Conservation (phyloP, 2,888 invertebrate species). For the Drosophila atripex region DNA sequence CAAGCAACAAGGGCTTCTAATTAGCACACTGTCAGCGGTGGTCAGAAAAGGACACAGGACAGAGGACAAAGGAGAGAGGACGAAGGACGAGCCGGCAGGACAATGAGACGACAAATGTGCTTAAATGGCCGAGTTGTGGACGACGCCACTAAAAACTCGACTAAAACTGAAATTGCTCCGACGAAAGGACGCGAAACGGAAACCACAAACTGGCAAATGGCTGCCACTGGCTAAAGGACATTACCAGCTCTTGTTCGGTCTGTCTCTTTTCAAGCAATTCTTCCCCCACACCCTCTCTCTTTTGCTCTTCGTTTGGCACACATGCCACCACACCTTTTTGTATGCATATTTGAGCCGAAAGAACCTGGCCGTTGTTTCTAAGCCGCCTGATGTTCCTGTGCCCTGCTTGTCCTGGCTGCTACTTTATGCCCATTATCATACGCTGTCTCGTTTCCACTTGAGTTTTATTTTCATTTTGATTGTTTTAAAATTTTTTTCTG, state of each 20-base stretch:
- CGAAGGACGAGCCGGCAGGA: slow-evolving; percentile 36
- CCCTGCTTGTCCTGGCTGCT: slow-evolving; percentile 9
- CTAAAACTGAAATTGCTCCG: slow-evolving; percentile 59
- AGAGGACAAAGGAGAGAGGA: background rate
- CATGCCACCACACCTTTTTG: slow-evolving; percentile 29
- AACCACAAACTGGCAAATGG: slow-evolving; percentile 54
- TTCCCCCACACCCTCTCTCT: background rate
- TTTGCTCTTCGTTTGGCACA: slow-evolving; percentile 6
- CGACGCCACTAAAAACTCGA: slow-evolving; percentile 73
- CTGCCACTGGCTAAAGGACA: slow-evolving; percentile 65
- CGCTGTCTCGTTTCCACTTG: slow-evolving; percentile 7
- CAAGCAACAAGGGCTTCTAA: slow-evolving; percentile 80
- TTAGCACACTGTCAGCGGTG: slow-evolving; percentile 77
- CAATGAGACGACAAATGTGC: slow-evolving; percentile 75
- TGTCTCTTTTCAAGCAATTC: background rate
- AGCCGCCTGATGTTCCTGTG: slow-evolving; percentile 28
- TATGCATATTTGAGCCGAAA: slow-evolving; percentile 33
- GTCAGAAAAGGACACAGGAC: slow-evolving; percentile 29
- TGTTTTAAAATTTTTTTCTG: slow-evolving; percentile 41
- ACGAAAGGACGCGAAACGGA: slow-evolving; percentile 54
- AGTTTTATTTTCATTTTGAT: slow-evolving; percentile 71
- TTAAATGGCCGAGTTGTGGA: slow-evolving; percentile 75
- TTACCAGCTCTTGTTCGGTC: slow-evolving; percentile 40
- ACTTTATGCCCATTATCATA: slow-evolving; percentile 42
- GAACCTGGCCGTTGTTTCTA: slow-evolving; percentile 28